phyloP scores from a whole-genome alignment of 2,888 invertebrate species.

The Tenthredo amoena region DNA sequence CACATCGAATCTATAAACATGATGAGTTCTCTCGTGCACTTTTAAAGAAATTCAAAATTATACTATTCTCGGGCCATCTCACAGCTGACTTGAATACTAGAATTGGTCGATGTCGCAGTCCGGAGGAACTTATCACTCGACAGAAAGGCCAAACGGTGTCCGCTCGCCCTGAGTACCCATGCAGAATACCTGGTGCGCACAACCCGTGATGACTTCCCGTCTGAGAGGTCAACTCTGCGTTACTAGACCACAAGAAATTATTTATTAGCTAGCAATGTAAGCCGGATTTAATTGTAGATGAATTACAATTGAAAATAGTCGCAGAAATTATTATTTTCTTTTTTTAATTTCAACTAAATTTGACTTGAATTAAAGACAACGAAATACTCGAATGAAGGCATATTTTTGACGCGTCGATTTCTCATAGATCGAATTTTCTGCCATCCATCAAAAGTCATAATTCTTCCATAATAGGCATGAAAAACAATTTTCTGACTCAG shows the following conservation, averaged over 20 bases:
- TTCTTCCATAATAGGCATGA: not conserved
- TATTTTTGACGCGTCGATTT: not conserved
- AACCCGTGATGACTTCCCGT: constrained; percentile 41
- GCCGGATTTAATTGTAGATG: constrained; percentile 17
- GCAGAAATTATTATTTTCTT: not conserved
- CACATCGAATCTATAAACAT: not conserved
- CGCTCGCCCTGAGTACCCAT: constrained; percentile 23
- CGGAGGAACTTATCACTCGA: not conserved
- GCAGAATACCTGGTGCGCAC: constrained; percentile 43
- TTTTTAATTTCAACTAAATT: not conserved
- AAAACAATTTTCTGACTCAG: not conserved
- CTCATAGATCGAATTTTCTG: not conserved
- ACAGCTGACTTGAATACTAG: not conserved
- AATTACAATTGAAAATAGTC: not conserved
- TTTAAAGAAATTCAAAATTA: not conserved
- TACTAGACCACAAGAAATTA: not conserved
- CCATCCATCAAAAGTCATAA: not conserved
- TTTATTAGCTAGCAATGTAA: constrained; percentile 14
- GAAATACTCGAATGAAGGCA: not conserved
- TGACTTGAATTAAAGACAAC: not conserved
- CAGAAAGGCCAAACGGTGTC: constrained; percentile 27
- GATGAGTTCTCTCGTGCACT: not conserved
- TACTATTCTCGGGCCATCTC: not conserved
- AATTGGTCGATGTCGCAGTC: not conserved
- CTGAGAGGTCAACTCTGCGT: constrained; percentile 28